phyloP scores from a whole-genome alignment of 2,888 invertebrate species.

The Acanthosoma haemorrhoidale region DNA sequence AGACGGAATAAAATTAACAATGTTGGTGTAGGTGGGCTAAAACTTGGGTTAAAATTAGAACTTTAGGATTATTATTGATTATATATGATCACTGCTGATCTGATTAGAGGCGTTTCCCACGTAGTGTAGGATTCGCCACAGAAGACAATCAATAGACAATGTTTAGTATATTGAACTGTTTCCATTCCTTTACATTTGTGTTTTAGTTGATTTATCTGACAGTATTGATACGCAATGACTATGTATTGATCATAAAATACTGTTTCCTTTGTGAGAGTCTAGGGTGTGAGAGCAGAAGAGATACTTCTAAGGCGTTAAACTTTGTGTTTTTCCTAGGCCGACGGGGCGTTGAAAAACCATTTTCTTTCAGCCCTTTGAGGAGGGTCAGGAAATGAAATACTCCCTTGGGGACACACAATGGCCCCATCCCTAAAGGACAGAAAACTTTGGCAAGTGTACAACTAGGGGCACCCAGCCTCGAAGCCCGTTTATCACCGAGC shows the following conservation, averaged over 20 bases:
- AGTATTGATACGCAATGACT: not conserved
- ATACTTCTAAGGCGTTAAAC: not conserved
- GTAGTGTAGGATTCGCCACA: too few species aligned
- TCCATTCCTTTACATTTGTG: too few species aligned
- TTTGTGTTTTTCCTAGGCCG: constrained; percentile 1
- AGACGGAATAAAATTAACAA: too few species aligned
- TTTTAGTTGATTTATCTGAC: too few species aligned
- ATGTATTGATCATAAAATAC: not conserved
- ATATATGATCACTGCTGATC: too few species aligned
- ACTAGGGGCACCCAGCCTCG: not conserved
- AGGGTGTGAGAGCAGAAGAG: not conserved
- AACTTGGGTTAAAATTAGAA: too few species aligned
- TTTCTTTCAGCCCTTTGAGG: constrained; percentile 1
- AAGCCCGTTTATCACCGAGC: not conserved
- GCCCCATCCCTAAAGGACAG: not conserved
- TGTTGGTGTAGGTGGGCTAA: too few species aligned
- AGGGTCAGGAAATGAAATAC: constrained; percentile 14
- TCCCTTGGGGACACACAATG: not conserved
- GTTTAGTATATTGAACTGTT: too few species aligned
- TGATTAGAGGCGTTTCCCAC: too few species aligned
- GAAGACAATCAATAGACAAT: too few species aligned
- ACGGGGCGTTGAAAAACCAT: constrained; percentile 5
- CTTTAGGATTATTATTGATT: too few species aligned
- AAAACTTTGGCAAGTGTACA: constrained; percentile 1
- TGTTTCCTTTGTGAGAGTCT: constrained; percentile 3